Percentiles rank a stretch among this genome's conserved stretches.
Conservation (phyloP, 92 coral and sea anemone species). For the Epizoanthus stellaris region DNA sequence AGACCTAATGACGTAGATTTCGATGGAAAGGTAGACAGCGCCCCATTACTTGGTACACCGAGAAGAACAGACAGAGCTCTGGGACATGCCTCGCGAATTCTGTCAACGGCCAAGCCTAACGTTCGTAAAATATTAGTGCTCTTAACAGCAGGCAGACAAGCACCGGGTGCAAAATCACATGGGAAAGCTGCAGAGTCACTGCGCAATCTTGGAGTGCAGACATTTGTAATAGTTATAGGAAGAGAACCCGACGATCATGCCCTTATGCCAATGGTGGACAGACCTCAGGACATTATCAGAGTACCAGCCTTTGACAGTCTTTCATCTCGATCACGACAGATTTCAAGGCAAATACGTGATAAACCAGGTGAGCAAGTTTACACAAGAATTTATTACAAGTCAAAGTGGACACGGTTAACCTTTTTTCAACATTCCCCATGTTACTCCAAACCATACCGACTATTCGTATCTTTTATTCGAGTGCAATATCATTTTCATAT, state of each 20-base stretch:
- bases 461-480: too few species aligned
- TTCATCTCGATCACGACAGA: neutral
- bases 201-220: conserved; percentile 61
- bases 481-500: too few species aligned
- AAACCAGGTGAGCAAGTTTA: too few species aligned
- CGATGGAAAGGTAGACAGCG: conserved; percentile 40
- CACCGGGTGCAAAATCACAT: conserved; percentile 47
- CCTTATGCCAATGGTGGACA: conserved; percentile 13
- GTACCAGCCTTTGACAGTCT: conserved; percentile 23
- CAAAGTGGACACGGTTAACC: too few species aligned
- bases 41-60: conserved; percentile 51
- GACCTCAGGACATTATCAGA: conserved; percentile 41
- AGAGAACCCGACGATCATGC: conserved; percentile 30
- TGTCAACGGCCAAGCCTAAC: conserved; percentile 39
- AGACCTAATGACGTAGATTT: conserved; percentile 31
- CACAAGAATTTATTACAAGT: too few species aligned
- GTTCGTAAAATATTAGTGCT: conserved; percentile 64
- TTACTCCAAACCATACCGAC: too few species aligned
- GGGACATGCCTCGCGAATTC: conserved; percentile 33
- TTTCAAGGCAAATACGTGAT: conserved; percentile 27
- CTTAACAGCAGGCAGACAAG: conserved; percentile 64
- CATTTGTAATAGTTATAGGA: conserved; percentile 72
- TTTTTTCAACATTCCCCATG: too few species aligned
- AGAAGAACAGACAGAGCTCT: conserved; percentile 64
- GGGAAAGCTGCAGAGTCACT: conserved; percentile 49